Evolutionary conservation across 1,140 invertebrate genomes (phyloP).

Genomic region (Apis mellifera): DNA sequence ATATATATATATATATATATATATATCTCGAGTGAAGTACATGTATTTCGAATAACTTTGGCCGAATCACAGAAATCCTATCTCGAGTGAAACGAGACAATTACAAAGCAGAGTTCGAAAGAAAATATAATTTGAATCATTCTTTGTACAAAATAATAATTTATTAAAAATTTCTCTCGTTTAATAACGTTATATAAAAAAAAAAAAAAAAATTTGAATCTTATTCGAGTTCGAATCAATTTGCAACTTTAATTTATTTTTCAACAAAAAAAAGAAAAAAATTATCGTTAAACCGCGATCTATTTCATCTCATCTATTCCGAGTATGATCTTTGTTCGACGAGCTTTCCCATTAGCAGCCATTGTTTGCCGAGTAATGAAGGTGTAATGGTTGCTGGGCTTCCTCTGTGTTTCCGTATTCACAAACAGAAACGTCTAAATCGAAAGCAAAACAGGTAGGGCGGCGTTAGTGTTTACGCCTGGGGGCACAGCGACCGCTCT

Average conservation of each 20-base stretch:
- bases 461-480: not conserved
- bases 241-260: too few species aligned
- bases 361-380: not conserved
- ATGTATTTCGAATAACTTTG: not conserved
- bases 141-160: not conserved
- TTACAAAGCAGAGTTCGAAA: not conserved
- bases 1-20: too few species aligned
- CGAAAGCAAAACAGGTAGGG: not conserved
- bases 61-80: not conserved
- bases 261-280: too few species aligned
- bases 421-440: slow-evolving; percentile 3
- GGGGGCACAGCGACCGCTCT: not conserved
- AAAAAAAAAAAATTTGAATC: too few species aligned
- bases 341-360: not conserved
- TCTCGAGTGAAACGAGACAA: not conserved
- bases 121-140: not conserved
- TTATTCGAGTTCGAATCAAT: too few species aligned
- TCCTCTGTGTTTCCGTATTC: not conserved
- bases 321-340: not conserved
- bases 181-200: too few species aligned
- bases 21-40: slow-evolving; percentile 11
- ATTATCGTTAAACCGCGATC: too few species aligned
- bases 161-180: too few species aligned
- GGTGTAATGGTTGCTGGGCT: not conserved
- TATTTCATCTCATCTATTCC: not conserved